Percentiles rank a stretch among this genome's conserved stretches.
Evolutionary conservation across 1,140 invertebrate species (phyloP).

Genomic region (Propsilocerus akamusi): DNA sequence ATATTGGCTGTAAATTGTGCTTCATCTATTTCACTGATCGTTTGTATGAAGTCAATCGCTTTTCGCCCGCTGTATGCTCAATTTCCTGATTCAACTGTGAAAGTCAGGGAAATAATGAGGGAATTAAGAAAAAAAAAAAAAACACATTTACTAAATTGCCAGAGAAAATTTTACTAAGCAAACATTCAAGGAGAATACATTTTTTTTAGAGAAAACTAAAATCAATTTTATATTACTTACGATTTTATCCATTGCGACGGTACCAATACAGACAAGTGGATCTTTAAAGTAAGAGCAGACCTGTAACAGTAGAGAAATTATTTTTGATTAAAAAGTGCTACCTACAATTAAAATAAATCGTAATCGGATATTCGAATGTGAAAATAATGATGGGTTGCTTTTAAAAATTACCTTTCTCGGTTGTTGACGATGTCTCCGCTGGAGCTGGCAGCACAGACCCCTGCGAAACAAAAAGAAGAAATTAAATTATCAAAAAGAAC

Average conservation of each 20-base stretch:
- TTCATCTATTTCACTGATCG: constrained; percentile 29
- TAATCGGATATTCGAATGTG: background rate
- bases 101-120: background rate
- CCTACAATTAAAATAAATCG: too few relatives aligned
- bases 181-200: background rate
- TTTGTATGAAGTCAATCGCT: constrained; percentile 44
- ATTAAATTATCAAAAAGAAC: background rate
- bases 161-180: background rate
- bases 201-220: background rate
- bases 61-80: constrained; percentile 61
- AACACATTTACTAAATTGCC: background rate
- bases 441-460: constrained; percentile 73
- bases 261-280: constrained; percentile 70
- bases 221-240: constrained; percentile 9
- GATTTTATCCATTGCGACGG: constrained; percentile 58
- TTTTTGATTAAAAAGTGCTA: background rate
- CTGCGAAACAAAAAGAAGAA: constrained; percentile 14
- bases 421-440: constrained; percentile 64
- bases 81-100: constrained; percentile 30
- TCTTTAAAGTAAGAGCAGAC: constrained; percentile 83
- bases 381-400: background rate
- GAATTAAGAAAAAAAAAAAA: background rate
- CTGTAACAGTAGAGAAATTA: constrained; percentile 24
- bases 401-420: constrained; percentile 48
- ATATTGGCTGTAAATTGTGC: too few relatives aligned